Percentiles rank a stretch among this genome's conserved stretches.
Conservation (phyloP, 2,888 invertebrate genomes). For the Yponomeuta sedellus region DNA sequence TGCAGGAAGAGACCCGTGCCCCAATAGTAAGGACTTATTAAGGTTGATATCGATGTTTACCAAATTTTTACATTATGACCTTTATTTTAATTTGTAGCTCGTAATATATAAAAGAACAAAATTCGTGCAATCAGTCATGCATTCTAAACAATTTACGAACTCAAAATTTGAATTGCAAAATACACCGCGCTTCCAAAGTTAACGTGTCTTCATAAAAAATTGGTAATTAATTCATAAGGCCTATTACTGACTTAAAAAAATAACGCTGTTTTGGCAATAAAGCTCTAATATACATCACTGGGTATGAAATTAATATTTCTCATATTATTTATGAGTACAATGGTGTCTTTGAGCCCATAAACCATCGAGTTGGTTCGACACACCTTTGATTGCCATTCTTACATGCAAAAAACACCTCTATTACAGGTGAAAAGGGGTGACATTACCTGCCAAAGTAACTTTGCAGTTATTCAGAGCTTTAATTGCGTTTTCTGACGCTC, state of each 20-base stretch:
- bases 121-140: background rate
- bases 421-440: background rate
- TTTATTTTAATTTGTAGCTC: no score
- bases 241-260: constrained; percentile 11
- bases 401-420: background rate
- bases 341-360: background rate
- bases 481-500: constrained; percentile 39
- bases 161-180: constrained; percentile 19
- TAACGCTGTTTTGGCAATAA: background rate
- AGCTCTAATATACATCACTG: background rate
- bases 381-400: background rate
- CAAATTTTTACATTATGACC: no score
- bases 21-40: no score
- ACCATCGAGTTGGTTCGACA: constrained; percentile 10
- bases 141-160: background rate
- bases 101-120: no score
- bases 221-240: constrained; percentile 23
- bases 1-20: no score
- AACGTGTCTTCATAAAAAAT: constrained; percentile 30
- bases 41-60: no score
- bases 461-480: constrained; percentile 8
- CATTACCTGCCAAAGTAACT: background rate
- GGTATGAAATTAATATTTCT: constrained; percentile 6
- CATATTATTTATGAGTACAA: background rate
- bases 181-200: constrained; percentile 18